A percentile compares a stretch with the other conserved stretches of the same genome.
Evolutionary conservation across 2,888 invertebrate genomes (phyloP).

Genomic region (Pachycephus smyrnensis): DNA sequence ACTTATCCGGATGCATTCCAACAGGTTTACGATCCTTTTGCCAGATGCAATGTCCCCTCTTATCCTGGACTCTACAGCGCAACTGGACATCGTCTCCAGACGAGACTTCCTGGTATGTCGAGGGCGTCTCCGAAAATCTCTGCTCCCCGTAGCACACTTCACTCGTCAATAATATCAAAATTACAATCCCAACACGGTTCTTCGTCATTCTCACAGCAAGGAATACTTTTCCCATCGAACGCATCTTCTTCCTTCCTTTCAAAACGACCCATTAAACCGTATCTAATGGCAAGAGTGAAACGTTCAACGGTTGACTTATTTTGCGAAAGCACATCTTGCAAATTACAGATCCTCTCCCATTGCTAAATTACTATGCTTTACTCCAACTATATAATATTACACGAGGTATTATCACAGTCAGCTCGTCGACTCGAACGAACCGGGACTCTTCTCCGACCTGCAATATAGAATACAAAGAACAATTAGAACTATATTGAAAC

Average conservation of each 20-base stretch:
- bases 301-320: background rate
- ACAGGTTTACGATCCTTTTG: conserved; percentile 93
- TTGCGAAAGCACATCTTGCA: background rate
- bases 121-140: conserved; percentile 85
- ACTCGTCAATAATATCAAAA: background rate
- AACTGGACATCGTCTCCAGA: conserved; percentile 86
- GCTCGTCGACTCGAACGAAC: background rate
- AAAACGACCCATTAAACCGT: background rate
- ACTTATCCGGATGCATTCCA: conserved; percentile 88
- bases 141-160: conserved; percentile 69
- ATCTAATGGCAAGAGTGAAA: background rate
- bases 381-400: background rate
- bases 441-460: background rate
- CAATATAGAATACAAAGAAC: background rate
- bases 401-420: background rate
- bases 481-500: background rate
- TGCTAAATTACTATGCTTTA: background rate
- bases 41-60: conserved; percentile 91
- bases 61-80: conserved; percentile 86
- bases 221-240: background rate
- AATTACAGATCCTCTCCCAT: background rate
- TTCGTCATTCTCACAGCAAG: background rate
- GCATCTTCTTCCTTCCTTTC: background rate
- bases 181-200: background rate
- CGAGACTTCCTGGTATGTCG: conserved; percentile 86